Conservation (phyloP, 1,140 invertebrate genomes). For the Mesaphorura yosii region DNA sequence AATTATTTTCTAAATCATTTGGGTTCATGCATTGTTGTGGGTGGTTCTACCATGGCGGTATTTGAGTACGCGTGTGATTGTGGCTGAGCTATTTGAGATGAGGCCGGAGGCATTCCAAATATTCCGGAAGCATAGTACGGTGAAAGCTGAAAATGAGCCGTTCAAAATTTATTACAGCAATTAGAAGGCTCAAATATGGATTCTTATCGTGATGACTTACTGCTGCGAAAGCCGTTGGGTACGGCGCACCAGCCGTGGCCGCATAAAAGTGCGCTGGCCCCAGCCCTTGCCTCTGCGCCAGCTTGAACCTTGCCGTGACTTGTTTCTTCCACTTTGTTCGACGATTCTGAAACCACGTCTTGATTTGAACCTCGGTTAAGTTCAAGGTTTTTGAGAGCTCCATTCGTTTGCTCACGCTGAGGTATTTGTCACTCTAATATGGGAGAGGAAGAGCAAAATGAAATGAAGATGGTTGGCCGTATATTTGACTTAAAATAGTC, state of each 20-base stretch:
- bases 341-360: conserved; percentile 80
- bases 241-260: conserved; percentile 8
- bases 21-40: too few species aligned
- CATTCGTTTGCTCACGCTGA: conserved; percentile 87
- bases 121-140: conserved; percentile 21
- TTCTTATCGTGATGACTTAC: conserved; percentile 15
- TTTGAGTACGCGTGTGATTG: not conserved
- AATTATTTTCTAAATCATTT: too few species aligned
- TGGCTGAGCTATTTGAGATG: not conserved
- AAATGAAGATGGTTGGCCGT: conserved; percentile 2
- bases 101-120: conserved; percentile 6
- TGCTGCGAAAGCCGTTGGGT: conserved; percentile 24
- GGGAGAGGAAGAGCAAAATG: too few species aligned
- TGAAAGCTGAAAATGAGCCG: conserved; percentile 10
- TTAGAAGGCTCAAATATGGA: not conserved
- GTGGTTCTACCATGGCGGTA: too few species aligned
- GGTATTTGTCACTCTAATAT: conserved; percentile 72
- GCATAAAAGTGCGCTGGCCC: conserved; percentile 47
- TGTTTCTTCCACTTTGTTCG: conserved; percentile 95
- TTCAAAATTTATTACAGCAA: not conserved
- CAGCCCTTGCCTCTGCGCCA: conserved; percentile 69
- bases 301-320: conserved; percentile 71
- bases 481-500: not conserved
- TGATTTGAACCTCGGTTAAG: conserved; percentile 90
- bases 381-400: conserved; percentile 77